Evolutionary conservation across 2,888 invertebrate genomes (phyloP), one percentile per base, ranked within the genome.

Genomic region (Melanostoma mellinum): DNA sequence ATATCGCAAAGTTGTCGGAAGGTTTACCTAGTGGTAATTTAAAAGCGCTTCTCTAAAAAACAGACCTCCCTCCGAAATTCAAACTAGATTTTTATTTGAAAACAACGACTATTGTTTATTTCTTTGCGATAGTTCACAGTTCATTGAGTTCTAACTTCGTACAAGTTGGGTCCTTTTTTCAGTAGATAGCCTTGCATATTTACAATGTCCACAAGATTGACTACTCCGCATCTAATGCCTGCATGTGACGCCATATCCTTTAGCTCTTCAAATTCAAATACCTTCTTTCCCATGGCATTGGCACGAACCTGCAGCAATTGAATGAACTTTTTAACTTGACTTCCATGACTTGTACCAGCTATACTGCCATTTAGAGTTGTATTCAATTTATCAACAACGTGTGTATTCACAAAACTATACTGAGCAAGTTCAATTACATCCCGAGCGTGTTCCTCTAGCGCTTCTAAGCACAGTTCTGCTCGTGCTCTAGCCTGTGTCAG

Each of bases 401-500:
- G 95, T 53, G 94, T 94, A 88, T 97, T 96, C 38, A 94, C 92
- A 88, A 97, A 93, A 89, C 96, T 96, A 89, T 95, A 94, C 87
- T 95, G 94, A 91, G 97, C 94, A 68, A 99, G 93, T 88, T 97
- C 96, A 44, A 98, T 93, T 40, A 98, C 95, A 89, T 98, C 97
- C 81, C 93, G 92, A 0, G 98, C 98, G 91, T 99, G 98, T 69
- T 93, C 90, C 73, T 92, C 93, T 0, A 95, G 96, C 0, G 96
- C 97, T 88, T 94, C 94, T 90, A 95, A 95, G 84, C 97, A 92
- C 79, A 99, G 92, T 90, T 98, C 98, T 1, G 96, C 91, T 88
- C 97, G 95, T 0, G 98, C 98, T 89, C 98, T 93, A 10, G 98
- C 98, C 95, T 97, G 88, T 20, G 97, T 95, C 10, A 98, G 92